Conservation (phyloP, 2,888 invertebrate genomes). For the Hypolimnas misippus region DNA sequence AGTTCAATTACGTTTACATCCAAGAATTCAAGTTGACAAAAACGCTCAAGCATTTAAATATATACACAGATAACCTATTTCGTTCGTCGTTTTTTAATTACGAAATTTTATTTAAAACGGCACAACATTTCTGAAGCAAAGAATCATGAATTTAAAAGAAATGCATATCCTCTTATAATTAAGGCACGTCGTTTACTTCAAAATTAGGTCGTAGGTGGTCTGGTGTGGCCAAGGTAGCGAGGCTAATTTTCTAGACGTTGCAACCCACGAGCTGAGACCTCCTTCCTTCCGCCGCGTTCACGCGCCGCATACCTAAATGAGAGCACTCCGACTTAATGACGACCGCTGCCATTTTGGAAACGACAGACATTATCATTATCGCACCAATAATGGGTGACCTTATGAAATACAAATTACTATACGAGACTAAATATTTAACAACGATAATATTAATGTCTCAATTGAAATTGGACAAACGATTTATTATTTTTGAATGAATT, state of each 20-base stretch:
- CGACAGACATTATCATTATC: conserved; percentile 38
- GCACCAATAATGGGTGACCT: conserved; percentile 33
- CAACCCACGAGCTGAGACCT: conserved; percentile 68
- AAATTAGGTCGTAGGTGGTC: background rate
- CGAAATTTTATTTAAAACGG: background rate
- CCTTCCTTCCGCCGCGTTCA: conserved; percentile 73
- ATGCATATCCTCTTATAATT: background rate
- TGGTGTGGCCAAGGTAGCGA: conserved; percentile 4
- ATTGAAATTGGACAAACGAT: conserved; percentile 41
- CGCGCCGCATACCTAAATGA: conserved; percentile 72
- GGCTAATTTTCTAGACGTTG: conserved; percentile 11
- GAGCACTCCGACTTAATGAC: conserved; percentile 46
- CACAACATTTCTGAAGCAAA: background rate
- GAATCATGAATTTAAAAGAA: background rate
- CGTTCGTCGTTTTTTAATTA: too few relatives aligned
- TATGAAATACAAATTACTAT: conserved; percentile 34
- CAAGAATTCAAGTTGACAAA: too few relatives aligned
- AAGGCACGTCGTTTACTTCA: conserved; percentile 4
- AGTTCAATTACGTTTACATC: too few relatives aligned
- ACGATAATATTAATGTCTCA: conserved; percentile 43
- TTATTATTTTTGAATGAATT: conserved; percentile 36
- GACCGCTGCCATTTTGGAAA: conserved; percentile 35
- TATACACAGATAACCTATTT: too few relatives aligned
- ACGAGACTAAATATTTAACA: conserved; percentile 29
- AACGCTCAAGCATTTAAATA: too few relatives aligned